Base-by-base conservation (phyloP, 2,888 invertebrate genomes). In the Venusia cambrica region DNA sequence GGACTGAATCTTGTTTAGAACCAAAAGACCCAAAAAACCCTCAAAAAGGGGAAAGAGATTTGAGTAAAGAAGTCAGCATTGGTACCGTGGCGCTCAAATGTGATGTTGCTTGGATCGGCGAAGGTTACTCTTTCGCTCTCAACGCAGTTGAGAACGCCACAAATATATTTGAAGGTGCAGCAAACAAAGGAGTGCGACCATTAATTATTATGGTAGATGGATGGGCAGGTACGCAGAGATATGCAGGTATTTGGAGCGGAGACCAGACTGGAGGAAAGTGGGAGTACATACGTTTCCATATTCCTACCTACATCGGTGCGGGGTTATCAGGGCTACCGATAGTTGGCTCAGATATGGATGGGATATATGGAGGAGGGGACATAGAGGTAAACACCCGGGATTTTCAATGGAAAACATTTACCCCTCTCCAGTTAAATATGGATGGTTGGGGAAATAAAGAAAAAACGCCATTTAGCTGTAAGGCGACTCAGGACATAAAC, bases 281-380 rank as follows among this genome's bases (percentile, higher is more conserved):
- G 85, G 85, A 84, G 55, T 84, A 84, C 41, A 85, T 87, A 45
- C 64, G 84, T 12, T 87, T 85, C 41, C 85, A 85, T 48, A 83
- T 87, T 32, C 85, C 85, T 2, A 83, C 85, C 1, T 85, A 79
- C 28, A 74, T 84, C 16, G 85, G 85, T 1, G 54, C 78, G 11
- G 79, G 85, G 2, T 61, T 87, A 2, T 83, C 85, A n/a, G 85
- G 85, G 2, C 58, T 68, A 40, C 84, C 85, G 4, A 46, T 81
- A 9, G 58, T 85, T 5, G 85, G 85, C 3, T 83, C 85, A 1
- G 85, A 87, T 43, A 76, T 85, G 77, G 85, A 87, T 44, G 85
- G 85, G 4, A 87, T 87, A 51, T 87, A 67, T 41, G 67, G 62
- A 14, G 85, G 85, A 1, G 67, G 62, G 14, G 48, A 57, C 2